A percentile compares a stretch with the other conserved stretches of the same genome.
Conservation (phyloP, 2,797 vertebrate species). For the Karalla daura region DNA sequence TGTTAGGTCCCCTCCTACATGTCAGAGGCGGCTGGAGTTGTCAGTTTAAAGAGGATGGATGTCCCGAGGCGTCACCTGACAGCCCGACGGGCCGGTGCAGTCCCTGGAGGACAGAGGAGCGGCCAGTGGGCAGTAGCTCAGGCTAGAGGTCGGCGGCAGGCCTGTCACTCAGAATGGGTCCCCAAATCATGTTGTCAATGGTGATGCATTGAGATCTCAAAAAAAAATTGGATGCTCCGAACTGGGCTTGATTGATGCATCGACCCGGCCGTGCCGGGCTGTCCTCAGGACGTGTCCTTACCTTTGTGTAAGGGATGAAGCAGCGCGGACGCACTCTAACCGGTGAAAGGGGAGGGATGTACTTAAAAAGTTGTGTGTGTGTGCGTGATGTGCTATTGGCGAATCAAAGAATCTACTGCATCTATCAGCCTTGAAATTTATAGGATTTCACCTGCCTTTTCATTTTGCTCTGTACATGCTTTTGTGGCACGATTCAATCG, state of each 20-base stretch:
- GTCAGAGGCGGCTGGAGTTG: constrained; percentile 44
- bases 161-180: constrained; percentile 67
- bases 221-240: constrained; percentile 80
- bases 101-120: constrained; percentile 55
- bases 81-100: constrained; percentile 48
- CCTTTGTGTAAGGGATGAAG: constrained; percentile 46
- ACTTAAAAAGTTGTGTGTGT: constrained; percentile 43
- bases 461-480: constrained; percentile 64
- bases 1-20: constrained; percentile 40
- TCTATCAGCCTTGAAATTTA: constrained; percentile 72
- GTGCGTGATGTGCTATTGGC: constrained; percentile 15
- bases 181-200: constrained; percentile 83
- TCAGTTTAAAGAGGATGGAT: constrained; percentile 65
- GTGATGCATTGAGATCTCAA: constrained; percentile 78
- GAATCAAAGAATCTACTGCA: constrained; percentile 65
- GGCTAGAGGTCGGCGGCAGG: constrained; percentile 61
- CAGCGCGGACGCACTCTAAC: constrained; percentile 33
- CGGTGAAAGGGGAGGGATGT: constrained; percentile 44
- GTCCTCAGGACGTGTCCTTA: constrained; percentile 63
- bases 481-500: constrained; percentile 62
- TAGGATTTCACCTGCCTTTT: constrained; percentile 74
- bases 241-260: constrained; percentile 77
- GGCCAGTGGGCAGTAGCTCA: constrained; percentile 49
- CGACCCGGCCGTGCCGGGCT: constrained; percentile 52
- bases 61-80: constrained; percentile 52